Conservation (phyloP, 2,888 invertebrate species). For the Leuctra nigra region DNA sequence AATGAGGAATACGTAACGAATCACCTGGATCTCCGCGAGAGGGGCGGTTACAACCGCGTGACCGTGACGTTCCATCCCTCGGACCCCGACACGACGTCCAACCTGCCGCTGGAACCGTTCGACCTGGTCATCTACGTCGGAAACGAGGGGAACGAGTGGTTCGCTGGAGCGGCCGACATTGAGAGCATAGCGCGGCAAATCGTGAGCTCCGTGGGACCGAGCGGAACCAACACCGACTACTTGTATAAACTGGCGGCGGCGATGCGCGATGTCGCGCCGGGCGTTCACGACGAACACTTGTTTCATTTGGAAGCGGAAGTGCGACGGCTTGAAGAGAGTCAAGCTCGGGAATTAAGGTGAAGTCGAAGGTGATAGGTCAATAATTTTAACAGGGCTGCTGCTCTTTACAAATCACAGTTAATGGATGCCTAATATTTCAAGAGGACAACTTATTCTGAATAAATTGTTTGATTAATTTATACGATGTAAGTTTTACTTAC, state of each 20-base stretch:
- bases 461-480: too few relatives aligned
- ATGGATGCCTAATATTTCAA: too few relatives aligned
- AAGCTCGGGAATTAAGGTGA: too few relatives aligned
- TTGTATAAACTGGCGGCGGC: slow-evolving; percentile 74
- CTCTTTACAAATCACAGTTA: too few relatives aligned
- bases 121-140: slow-evolving; percentile 75
- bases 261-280: slow-evolving; percentile 68
- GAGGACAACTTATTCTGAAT: too few relatives aligned
- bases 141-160: slow-evolving; percentile 71
- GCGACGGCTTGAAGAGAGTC: slow-evolving; percentile 19
- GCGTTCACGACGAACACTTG: slow-evolving; percentile 68
- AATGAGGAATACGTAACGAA: slow-evolving; percentile 63
- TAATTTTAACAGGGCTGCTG: too few relatives aligned
- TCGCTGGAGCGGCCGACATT: slow-evolving; percentile 66
- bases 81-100: slow-evolving; percentile 20
- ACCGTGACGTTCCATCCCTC: slow-evolving; percentile 64
- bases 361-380: too few relatives aligned
- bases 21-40: slow-evolving; percentile 86
- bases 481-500: too few relatives aligned
- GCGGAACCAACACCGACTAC: slow-evolving; percentile 89
- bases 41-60: slow-evolving; percentile 80
- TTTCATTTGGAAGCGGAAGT: slow-evolving; percentile 62
- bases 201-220: slow-evolving; percentile 64
- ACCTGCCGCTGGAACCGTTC: slow-evolving; percentile 48
- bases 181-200: slow-evolving; percentile 77